These are phyloP conservation scores for Pachyseris speciosa DNA, from an alignment of 64 coral and sea anemone genomes.

Conservation along the genomic window DNA sequence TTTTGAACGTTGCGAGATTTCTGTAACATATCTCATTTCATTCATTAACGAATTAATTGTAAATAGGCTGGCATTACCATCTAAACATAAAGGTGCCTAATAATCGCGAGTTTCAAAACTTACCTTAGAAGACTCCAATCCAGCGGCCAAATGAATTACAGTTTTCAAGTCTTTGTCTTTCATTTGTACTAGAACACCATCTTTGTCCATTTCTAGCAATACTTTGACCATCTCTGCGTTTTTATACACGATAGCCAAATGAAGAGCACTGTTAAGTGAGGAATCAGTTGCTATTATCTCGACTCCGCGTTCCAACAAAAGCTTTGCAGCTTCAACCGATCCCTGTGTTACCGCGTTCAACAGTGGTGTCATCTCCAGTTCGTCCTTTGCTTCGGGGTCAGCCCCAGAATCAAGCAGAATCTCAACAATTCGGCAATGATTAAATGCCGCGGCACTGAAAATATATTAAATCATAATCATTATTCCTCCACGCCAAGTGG, in stretches of 20 bases:
- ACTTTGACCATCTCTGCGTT: background rate
- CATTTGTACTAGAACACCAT: background rate
- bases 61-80: background rate
- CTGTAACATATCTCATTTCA: no score
- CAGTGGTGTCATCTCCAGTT: background rate
- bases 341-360: background rate
- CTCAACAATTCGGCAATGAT: background rate
- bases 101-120: background rate
- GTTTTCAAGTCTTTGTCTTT: background rate
- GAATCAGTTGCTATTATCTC: background rate
- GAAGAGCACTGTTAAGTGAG: conserved; percentile 11
- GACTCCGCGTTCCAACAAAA: conserved; percentile 36
- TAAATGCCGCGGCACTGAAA: conserved; percentile 11
- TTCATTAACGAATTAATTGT: no score
- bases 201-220: conserved; percentile 13
- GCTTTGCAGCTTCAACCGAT: background rate
- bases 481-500: background rate
- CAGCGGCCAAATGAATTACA: background rate
- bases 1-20: no score
- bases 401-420: conserved; percentile 22
- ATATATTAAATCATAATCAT: background rate
- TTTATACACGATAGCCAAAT: conserved; percentile 10
- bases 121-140: conserved; percentile 19
- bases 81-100: background rate
- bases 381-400: background rate